These are phyloP conservation scores for Hippasteria phrygiana DNA, from an alignment of 53 echinoderm and acorn worm species.

Conservation along the genomic window DNA sequence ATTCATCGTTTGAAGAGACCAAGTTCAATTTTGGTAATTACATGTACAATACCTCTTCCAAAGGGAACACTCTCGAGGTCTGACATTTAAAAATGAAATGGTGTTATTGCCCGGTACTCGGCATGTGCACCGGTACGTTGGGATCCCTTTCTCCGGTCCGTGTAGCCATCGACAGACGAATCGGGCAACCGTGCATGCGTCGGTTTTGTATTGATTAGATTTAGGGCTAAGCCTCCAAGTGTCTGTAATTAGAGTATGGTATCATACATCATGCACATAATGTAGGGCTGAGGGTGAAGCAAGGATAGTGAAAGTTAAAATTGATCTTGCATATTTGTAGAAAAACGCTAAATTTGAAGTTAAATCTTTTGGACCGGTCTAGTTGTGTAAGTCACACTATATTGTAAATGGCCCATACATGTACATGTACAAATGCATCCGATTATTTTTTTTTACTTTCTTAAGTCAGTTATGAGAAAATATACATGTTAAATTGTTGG, in stretches of 20 bases:
- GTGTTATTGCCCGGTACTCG: conserved; percentile 14
- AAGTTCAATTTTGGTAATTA: conserved; percentile 34
- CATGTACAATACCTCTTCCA: not conserved
- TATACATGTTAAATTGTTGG: no score
- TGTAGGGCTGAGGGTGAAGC: no score
- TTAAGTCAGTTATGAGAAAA: no score
- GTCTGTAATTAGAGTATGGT: conserved; percentile 31
- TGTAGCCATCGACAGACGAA: not conserved
- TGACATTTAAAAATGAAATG: conserved; percentile 49
- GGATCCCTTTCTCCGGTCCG: not conserved
- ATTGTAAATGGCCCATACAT: no score
- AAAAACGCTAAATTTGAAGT: no score
- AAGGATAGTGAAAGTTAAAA: no score
- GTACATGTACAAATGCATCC: no score
- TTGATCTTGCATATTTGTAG: no score
- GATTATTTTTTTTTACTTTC: no score
- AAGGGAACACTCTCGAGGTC: conserved; percentile 1
- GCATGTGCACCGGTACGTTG: not conserved
- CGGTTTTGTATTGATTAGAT: conserved; percentile 50
- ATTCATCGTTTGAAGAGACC: not conserved
- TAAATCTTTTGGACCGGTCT: no score
- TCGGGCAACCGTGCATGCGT: not conserved
- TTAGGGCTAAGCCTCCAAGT: conserved; percentile 23
- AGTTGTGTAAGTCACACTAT: not conserved
- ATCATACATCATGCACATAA: not conserved